Evolutionary conservation across 2,888 invertebrate species (phyloP).

Genomic region (Diaprepes abbreviatus): DNA sequence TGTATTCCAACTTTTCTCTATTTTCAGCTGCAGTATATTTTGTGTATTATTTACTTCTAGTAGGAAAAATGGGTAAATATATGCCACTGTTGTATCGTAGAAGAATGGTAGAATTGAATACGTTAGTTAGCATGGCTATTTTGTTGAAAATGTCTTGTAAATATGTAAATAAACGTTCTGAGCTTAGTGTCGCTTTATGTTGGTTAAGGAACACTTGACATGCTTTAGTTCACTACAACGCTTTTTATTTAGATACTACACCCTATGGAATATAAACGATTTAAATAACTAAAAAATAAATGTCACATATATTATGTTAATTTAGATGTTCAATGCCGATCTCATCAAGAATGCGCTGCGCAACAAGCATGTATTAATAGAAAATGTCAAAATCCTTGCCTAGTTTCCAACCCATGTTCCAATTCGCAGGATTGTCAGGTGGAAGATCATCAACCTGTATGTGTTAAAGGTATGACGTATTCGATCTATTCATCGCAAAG

Average conservation of each 20-base stretch:
- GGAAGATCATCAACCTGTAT: slow-evolving; percentile 86
- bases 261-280: neutral
- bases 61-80: slow-evolving; percentile 28
- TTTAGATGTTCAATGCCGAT: slow-evolving; percentile 81
- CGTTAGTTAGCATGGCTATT: slow-evolving; percentile 2
- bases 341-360: slow-evolving; percentile 83
- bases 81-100: slow-evolving; percentile 16
- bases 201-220: slow-evolving; percentile 10
- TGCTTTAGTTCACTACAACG: slow-evolving; percentile 38
- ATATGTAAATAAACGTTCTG: slow-evolving; percentile 41
- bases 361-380: slow-evolving; percentile 85
- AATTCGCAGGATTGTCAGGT: slow-evolving; percentile 85
- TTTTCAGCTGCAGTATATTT: slow-evolving; percentile 24
- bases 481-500: slow-evolving; percentile 8
- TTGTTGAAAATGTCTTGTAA: slow-evolving; percentile 30
- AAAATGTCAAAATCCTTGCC: slow-evolving; percentile 87
- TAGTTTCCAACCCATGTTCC: slow-evolving; percentile 80
- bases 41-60: slow-evolving; percentile 20
- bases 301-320: slow-evolving; percentile 9
- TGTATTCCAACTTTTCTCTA: slow-evolving; percentile 9
- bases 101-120: slow-evolving; percentile 16
- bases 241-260: slow-evolving; percentile 62
- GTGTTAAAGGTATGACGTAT: slow-evolving; percentile 77
- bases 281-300: too few species aligned
- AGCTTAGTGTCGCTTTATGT: slow-evolving; percentile 20